Base-by-base conservation (phyloP, 1,140 invertebrate genomes). In the Trichoplusia ni region DNA sequence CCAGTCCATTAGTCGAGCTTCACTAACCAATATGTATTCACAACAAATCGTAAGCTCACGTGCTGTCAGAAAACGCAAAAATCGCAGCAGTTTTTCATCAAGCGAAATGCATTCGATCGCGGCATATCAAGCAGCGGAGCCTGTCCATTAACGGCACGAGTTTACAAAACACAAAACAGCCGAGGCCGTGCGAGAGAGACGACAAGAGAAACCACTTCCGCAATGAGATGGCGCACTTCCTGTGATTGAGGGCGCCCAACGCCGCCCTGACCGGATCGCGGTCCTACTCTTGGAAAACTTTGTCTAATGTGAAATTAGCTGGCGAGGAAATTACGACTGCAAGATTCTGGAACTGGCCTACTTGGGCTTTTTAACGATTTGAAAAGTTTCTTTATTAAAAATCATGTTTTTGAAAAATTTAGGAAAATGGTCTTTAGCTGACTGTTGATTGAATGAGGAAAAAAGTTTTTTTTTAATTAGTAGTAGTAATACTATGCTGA, bases 171-270 rank as follows among this genome's bases (percentile, higher is more conserved):
- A 79, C 59, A 70, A 69, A 61, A 65, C 60, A 51, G 64, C 44
- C 46, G 67, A 62, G 37, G 42, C 23, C 47, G 78, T 71, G 77
- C 71, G 84, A 86, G 84, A 49, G 80, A 73, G 86, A 86, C 76
- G 73, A 82, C 79, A 81, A 64, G 82, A 86, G 79, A 89, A 88
- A 91, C 89, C 90, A 91, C 89, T 91, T 91, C 90, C 89, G 89
- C 81, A 81, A 91, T 91, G 89, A 91, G 89, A 90, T 86, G 86
- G 84, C 86, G 90, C 89, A 91, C 90, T 91, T 90, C 89, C 90
- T 91, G 89, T 91, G 89, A 91, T 91, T 91, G 90, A 90, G 86
- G 79, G 76, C 68, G 73, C 65, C 74, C 58, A 49, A 31, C 78
- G 73, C 78, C 64, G 37, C 54, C 53, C 18, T 46, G 54, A 49